Evolutionary conservation across 2,113 vertebrate genomes (phyloP), one percentile per base, ranked within the genome.

Genomic region (Meriones unguiculatus): DNA sequence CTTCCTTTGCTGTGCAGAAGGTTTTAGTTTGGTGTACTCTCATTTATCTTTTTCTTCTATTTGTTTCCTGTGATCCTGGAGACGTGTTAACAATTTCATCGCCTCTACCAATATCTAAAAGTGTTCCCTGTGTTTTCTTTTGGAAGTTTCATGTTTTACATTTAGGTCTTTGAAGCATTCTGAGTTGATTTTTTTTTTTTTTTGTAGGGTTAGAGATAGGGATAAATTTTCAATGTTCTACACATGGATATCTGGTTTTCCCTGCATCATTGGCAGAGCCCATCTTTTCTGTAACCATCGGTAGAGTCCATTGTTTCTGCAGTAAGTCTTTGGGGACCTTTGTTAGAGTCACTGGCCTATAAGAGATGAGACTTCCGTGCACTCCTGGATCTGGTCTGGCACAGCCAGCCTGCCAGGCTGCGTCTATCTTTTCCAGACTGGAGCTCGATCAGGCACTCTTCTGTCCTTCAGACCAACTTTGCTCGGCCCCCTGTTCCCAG

Each of bases 401-500:
- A n/a, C 0, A 7, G 5, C 35, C 25, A 35, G 35, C 8, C 30
- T 32, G 75, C 69, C 35, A 86, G 24, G 52, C 13, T 62, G 38
- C 90, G 30, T 69, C 89, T 12, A 12, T 6, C 72, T 82, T 41
- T 85, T 93, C 46, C 57, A 59, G 46, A 54, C 46, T 2, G 22
- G 62, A 65, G 52, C 41, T 35, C 17, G 12, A 52, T 14, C 10
- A 2, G 20, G 5, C 5, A 73, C 57, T 75, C 6, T 24, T 62
- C 12, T 14, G 9, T 38, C 9, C 35, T 22, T 52, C 35, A n/a
- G 0, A 1, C 2, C 41, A n/a, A 81, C 20, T 62, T 28, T 57
- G 11, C 1, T 0, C 28, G 12, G 6, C 1, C 14, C 11, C 2
- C 75, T 18, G 8, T 13, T 54, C n/a, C 35, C 69, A 13, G 25